Evolutionary conservation across 2,113 vertebrate species (phyloP).

Genomic region (Helogale parvula): DNA sequence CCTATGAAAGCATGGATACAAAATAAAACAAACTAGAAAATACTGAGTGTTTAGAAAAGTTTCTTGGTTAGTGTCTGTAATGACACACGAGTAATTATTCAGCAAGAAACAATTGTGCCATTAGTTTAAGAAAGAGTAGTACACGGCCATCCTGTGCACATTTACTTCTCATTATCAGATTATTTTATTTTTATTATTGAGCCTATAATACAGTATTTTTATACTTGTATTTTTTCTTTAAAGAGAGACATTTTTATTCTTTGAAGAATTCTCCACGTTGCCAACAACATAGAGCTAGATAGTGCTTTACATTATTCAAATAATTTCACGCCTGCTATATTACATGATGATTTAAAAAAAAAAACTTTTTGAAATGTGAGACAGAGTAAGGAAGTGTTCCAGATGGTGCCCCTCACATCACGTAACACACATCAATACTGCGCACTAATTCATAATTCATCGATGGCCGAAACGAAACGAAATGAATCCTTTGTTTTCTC

Average conservation of each 20-base stretch:
- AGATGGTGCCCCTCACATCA: not conserved
- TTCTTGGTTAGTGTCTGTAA: not conserved
- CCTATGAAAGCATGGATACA: not conserved
- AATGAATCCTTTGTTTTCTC: not conserved
- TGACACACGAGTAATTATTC: not conserved
- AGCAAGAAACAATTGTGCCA: not conserved
- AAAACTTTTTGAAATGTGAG: not conserved
- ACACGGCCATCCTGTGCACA: not conserved
- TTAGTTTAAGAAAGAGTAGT: not conserved
- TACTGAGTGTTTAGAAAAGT: not conserved
- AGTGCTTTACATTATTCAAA: not conserved
- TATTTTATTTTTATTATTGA: not conserved
- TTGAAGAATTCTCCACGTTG: not conserved
- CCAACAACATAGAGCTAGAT: not conserved
- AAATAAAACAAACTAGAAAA: conserved; percentile 8
- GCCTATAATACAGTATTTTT: not conserved
- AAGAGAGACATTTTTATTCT: not conserved
- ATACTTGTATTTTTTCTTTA: not conserved
- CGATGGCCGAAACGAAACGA: not conserved
- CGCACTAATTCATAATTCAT: not conserved
- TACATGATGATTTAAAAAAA: not conserved
- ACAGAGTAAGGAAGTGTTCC: not conserved
- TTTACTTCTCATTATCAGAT: not conserved
- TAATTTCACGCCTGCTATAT: not conserved
- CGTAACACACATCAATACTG: not conserved